Evolutionary conservation across 2,888 invertebrate genomes (phyloP).

Genomic region (Nysson spinosus): DNA sequence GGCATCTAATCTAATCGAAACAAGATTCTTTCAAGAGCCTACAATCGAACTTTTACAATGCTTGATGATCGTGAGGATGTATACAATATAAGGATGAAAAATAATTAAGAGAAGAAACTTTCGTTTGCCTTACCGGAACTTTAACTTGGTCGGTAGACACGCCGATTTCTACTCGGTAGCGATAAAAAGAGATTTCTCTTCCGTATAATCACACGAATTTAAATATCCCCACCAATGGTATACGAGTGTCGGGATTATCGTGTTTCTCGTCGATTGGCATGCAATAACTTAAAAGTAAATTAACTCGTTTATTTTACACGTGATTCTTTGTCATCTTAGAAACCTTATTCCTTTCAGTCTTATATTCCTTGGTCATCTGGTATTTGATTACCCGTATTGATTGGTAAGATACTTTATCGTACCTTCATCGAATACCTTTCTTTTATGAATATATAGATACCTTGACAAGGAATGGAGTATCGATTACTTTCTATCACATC

Average conservation of each 20-base stretch:
- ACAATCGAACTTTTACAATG: constrained; percentile 38
- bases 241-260: constrained; percentile 6
- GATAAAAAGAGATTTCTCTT: neutral
- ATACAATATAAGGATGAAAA: constrained; percentile 27
- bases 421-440: no score
- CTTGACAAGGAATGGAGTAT: no score
- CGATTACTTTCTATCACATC: no score
- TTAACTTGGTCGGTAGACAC: neutral
- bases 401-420: no score
- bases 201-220: neutral
- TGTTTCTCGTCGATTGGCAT: constrained; percentile 26
- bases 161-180: neutral
- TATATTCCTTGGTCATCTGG: no score
- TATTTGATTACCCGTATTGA: no score
- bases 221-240: neutral
- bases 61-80: constrained; percentile 46
- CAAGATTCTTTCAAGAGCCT: constrained; percentile 32
- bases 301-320: neutral
- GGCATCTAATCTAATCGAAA: constrained; percentile 40
- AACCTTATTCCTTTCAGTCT: no score
- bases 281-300: constrained; percentile 10
- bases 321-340: neutral
- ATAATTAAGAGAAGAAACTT: constrained; percentile 13
- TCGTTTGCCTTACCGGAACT: constrained; percentile 34
- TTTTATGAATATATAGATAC: no score